A percentile compares a stretch with the other conserved stretches of the same genome.
phyloP scores from a whole-genome alignment of 2,113 vertebrate genomes.

The Chaenocephalus aceratus region DNA sequence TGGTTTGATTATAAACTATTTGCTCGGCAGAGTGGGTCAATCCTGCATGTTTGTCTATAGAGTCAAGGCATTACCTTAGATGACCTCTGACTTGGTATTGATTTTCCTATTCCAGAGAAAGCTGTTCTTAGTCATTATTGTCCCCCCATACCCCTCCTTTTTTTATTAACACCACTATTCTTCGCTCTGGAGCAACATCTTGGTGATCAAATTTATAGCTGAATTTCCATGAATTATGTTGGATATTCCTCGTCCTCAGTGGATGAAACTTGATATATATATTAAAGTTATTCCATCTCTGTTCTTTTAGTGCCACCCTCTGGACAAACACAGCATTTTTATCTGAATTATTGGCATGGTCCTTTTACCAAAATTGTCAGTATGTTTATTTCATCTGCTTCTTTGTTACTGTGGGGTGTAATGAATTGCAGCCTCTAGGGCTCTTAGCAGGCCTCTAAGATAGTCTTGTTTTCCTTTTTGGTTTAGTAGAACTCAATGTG shows the following conservation, averaged over 20 bases:
- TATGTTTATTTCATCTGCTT: neutral
- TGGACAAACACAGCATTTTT: neutral
- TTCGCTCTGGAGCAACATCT: neutral
- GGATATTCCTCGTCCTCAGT: neutral
- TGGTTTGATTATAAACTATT: neutral
- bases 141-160: neutral
- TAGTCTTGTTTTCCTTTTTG: neutral
- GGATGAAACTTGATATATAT: slow-evolving; percentile 4
- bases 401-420: neutral
- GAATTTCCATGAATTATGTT: neutral
- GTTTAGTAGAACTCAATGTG: neutral
- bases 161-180: neutral
- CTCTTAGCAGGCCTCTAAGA: neutral
- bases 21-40: neutral
- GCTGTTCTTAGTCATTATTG: neutral
- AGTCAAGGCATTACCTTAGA: neutral
- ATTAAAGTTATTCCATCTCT: neutral
- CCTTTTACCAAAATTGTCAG: neutral
- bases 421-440: neutral
- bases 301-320: slow-evolving; percentile 36
- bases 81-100: neutral
- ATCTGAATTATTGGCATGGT: neutral
- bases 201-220: neutral
- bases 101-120: neutral
- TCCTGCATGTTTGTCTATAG: neutral